A percentile compares a stretch with the other conserved stretches of the same genome.
Evolutionary conservation across 2,113 vertebrate species (phyloP).

Genomic region (Cyanistes caeruleus): DNA sequence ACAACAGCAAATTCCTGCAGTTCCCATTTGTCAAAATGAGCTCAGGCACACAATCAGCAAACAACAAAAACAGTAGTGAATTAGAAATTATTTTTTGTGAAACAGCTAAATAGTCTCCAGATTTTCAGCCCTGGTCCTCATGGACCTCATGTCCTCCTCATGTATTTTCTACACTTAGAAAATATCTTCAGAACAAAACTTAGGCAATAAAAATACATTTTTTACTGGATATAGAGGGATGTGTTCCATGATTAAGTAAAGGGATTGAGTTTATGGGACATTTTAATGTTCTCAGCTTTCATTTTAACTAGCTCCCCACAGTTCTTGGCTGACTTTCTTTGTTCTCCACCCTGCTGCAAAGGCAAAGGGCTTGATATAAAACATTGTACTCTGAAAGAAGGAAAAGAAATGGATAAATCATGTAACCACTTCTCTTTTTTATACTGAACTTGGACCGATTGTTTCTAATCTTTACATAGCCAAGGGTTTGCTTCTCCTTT

Average conservation of each 20-base stretch:
- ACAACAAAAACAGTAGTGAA: background rate
- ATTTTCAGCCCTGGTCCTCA: background rate
- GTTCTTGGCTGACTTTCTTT: background rate
- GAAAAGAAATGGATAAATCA: background rate
- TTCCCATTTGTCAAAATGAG: background rate
- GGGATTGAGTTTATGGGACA: background rate
- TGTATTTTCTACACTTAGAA: background rate
- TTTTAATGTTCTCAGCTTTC: background rate
- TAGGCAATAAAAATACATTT: background rate
- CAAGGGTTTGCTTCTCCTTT: background rate
- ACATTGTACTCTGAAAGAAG: background rate
- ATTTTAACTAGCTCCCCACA: background rate
- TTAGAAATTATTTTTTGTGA: background rate
- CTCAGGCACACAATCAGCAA: background rate
- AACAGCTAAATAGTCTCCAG: background rate
- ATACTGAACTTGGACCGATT: background rate
- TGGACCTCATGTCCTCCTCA: background rate
- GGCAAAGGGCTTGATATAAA: background rate
- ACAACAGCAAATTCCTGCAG: background rate
- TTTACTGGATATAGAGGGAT: background rate
- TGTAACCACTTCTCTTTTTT: background rate
- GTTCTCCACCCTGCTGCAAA: background rate
- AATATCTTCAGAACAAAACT: background rate
- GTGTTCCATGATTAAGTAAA: background rate
- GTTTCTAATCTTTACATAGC: background rate